Conservation (phyloP, 2,797 vertebrate genomes). For the Oreochromis mossambicus region DNA sequence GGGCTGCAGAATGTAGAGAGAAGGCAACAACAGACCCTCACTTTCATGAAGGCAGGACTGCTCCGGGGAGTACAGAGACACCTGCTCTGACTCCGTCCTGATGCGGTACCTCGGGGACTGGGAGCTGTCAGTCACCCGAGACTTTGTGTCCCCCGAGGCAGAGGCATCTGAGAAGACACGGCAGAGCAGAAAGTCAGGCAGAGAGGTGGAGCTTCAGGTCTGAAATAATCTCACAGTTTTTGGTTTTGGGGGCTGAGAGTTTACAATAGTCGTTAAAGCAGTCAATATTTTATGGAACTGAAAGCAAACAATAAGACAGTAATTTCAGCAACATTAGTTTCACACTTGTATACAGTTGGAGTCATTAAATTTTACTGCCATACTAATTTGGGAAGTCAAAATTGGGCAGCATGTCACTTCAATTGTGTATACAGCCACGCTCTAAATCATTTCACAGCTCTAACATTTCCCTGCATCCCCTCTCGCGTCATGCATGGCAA, state of each 20-base stretch:
- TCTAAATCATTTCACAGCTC: slow-evolving; percentile 2
- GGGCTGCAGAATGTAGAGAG: slow-evolving; percentile 26
- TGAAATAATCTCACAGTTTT: background rate
- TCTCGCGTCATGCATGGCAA: background rate
- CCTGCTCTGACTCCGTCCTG: slow-evolving; percentile 86
- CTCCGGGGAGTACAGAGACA: slow-evolving; percentile 88
- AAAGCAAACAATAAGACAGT: slow-evolving; percentile 25
- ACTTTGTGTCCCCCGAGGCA: slow-evolving; percentile 79
- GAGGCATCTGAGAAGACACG: slow-evolving; percentile 81
- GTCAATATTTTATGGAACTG: background rate
- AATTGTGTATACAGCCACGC: background rate
- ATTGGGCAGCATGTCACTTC: background rate
- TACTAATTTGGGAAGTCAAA: slow-evolving; percentile 28
- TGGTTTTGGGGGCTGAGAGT: background rate
- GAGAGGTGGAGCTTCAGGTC: background rate
- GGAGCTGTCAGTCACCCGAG: slow-evolving; percentile 81
- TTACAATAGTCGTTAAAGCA: slow-evolving; percentile 13
- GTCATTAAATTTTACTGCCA: slow-evolving; percentile 46
- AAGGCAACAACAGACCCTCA: slow-evolving; percentile 92
- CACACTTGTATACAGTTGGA: slow-evolving; percentile 21
- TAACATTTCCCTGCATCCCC: background rate
- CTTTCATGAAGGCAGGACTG: slow-evolving; percentile 96
- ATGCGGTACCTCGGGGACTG: slow-evolving; percentile 87
- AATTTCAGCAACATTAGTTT: slow-evolving; percentile 54
- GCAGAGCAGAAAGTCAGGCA: slow-evolving; percentile 18